phyloP scores from a whole-genome alignment of 2,888 invertebrate species.

The Himalopsyche japonica region DNA sequence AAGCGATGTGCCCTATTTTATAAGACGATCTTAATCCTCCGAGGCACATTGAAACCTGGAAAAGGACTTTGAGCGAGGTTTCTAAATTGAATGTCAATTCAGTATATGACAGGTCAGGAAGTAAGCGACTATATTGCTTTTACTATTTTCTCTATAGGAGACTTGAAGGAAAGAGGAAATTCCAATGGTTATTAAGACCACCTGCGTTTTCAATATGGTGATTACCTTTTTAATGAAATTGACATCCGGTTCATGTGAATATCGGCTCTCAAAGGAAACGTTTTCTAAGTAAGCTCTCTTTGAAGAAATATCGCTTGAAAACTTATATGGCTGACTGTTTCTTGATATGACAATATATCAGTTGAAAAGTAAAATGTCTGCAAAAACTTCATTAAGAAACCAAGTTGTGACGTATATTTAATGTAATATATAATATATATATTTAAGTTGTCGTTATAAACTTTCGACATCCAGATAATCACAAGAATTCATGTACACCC shows the following conservation, averaged over 20 bases:
- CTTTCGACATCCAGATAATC: no score
- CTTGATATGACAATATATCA: neutral
- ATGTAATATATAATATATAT: no score
- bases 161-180: neutral
- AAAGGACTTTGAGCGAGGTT: constrained; percentile 10
- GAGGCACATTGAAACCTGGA: constrained; percentile 12
- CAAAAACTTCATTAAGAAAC: neutral
- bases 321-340: neutral
- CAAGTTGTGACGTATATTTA: no score
- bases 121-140: constrained; percentile 21
- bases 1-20: neutral
- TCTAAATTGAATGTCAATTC: constrained; percentile 26
- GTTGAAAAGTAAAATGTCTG: neutral
- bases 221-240: neutral
- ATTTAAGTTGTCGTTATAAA: no score
- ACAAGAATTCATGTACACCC: no score
- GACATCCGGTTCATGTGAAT: neutral
- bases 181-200: neutral
- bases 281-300: neutral
- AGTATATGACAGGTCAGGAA: constrained; percentile 23
- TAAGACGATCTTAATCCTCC: constrained; percentile 12
- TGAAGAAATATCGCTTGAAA: neutral
- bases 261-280: neutral
- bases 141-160: neutral
- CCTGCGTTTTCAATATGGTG: neutral